Evolutionary conservation across 1,140 invertebrate genomes (phyloP).

Genomic region (Camponotus vicinus): DNA sequence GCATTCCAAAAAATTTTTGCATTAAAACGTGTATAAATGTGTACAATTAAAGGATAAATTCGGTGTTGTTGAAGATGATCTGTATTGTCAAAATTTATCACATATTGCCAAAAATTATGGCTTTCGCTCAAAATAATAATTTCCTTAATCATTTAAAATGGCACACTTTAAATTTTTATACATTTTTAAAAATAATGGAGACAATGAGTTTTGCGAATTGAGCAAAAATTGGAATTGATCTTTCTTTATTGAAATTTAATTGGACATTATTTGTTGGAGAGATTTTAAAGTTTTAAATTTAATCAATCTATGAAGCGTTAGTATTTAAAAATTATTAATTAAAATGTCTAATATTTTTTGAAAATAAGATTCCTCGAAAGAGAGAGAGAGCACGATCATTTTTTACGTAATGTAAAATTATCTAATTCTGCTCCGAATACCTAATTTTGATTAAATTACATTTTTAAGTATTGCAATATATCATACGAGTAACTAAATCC

Average conservation of each 20-base stretch:
- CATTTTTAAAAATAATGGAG: not conserved
- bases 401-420: not conserved
- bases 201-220: not conserved
- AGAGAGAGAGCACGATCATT: not conserved
- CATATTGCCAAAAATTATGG: conserved; percentile 22
- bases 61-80: not conserved
- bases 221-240: not conserved
- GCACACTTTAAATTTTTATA: not conserved
- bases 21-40: not conserved
- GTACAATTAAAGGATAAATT: not conserved
- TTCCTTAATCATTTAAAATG: not conserved
- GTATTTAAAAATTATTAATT: not conserved
- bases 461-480: not conserved
- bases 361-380: not conserved
- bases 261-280: not conserved
- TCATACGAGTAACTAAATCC: conserved; percentile 2
- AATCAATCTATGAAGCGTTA: not conserved
- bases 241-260: conserved; percentile 19
- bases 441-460: not conserved
- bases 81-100: not conserved
- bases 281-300: not conserved
- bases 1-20: not conserved
- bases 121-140: not conserved
- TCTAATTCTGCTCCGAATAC: not conserved
- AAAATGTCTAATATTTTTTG: not conserved